Evolutionary conservation across 2,888 invertebrate species (phyloP).

Genomic region (Aspidiotus destructor): DNA sequence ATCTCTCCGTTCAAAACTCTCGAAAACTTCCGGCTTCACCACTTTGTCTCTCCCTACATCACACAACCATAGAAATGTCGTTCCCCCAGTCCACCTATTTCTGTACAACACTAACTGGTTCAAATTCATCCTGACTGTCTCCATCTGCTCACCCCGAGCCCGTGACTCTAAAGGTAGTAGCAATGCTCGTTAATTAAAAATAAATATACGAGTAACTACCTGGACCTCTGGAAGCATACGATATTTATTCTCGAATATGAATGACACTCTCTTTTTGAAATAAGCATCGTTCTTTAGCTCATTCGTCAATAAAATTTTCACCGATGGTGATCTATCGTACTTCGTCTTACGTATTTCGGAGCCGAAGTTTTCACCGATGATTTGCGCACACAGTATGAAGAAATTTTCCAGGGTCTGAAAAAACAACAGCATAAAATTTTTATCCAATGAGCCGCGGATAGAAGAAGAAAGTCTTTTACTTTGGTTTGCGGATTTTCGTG

Average conservation of each 20-base stretch:
- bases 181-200: too few species aligned
- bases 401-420: slow-evolving; percentile 22
- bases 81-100: too few species aligned
- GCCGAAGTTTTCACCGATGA: slow-evolving; percentile 20
- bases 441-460: neutral
- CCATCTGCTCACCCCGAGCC: too few species aligned
- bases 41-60: too few species aligned
- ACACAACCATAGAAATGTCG: too few species aligned
- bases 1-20: too few species aligned
- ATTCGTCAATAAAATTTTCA: slow-evolving; percentile 16
- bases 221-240: neutral
- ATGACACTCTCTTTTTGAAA: neutral
- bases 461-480: neutral
- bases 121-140: too few species aligned
- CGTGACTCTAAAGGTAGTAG: too few species aligned
- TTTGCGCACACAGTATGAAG: slow-evolving; percentile 18
- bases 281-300: neutral
- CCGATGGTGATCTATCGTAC: slow-evolving; percentile 6
- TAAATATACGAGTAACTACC: too few species aligned
- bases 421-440: neutral
- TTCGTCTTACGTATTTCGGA: neutral
- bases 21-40: too few species aligned
- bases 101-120: too few species aligned
- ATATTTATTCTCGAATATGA: slow-evolving; percentile 6
- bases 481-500: slow-evolving; percentile 27